Conservation (phyloP, 2,797 vertebrate genomes). For the Gymnothorax javanicus region DNA sequence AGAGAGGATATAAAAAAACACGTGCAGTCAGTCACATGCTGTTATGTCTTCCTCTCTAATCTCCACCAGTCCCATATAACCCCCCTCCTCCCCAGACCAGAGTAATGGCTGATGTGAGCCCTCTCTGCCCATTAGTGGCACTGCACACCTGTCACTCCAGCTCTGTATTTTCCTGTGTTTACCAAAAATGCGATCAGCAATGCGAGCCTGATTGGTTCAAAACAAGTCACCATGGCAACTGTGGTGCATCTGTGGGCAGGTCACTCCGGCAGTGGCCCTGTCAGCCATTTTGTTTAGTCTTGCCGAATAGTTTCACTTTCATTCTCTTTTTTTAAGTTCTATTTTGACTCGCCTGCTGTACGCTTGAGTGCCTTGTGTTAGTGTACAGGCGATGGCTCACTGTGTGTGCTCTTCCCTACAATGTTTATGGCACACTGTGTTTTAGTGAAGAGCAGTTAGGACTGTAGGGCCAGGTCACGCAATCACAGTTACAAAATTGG, state of each 20-base stretch:
- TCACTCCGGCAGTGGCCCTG: not conserved
- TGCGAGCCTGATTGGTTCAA: not conserved
- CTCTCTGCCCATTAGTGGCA: not conserved
- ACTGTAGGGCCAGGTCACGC: too few relatives aligned
- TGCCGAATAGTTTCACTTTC: not conserved
- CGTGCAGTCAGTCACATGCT: constrained; percentile 6
- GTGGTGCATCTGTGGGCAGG: not conserved
- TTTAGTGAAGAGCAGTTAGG: not conserved
- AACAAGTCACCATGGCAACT: not conserved
- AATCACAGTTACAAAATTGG: too few relatives aligned
- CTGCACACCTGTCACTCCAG: not conserved
- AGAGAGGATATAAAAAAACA: not conserved
- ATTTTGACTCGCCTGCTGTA: not conserved
- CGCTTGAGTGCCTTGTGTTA: not conserved
- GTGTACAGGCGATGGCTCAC: not conserved
- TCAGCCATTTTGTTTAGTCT: not conserved
- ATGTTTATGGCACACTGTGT: not conserved
- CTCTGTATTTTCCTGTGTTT: not conserved
- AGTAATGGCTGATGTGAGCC: not conserved
- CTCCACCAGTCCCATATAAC: not conserved
- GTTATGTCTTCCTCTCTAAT: not conserved
- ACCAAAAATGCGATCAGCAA: not conserved
- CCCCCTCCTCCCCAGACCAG: not conserved
- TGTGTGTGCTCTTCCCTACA: not conserved
- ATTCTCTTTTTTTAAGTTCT: not conserved